Evolutionary conservation across 2,113 vertebrate species (phyloP).

Genomic region (Proteles cristata): DNA sequence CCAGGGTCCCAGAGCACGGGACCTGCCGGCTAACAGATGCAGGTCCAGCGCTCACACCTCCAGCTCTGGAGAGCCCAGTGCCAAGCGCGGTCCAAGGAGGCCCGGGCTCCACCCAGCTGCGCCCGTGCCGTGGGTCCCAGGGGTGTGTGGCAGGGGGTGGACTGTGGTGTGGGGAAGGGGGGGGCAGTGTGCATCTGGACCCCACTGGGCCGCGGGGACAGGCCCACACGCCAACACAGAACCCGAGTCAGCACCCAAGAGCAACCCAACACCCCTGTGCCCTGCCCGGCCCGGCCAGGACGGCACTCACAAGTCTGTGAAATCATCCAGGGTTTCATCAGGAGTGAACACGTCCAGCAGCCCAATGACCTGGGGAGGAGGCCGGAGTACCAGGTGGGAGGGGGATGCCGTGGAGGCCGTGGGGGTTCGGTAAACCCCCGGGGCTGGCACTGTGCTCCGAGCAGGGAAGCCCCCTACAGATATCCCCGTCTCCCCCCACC

Average conservation of each 20-base stretch:
- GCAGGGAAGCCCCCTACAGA: neutral
- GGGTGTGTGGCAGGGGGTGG: too few species aligned
- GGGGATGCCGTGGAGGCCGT: rapidly evolving
- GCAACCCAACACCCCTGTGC: neutral
- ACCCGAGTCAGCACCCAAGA: neutral
- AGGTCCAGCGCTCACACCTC: neutral
- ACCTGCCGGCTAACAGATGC: neutral
- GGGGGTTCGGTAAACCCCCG: rapidly evolving
- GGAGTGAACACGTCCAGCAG: constrained; percentile 97
- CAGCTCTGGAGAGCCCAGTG: neutral
- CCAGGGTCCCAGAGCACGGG: neutral
- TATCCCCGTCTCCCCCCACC: neutral
- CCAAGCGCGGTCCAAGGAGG: neutral
- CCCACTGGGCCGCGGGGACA: neutral
- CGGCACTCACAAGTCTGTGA: constrained; percentile 96
- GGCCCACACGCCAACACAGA: too few species aligned
- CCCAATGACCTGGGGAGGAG: constrained; percentile 93
- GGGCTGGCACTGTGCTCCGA: neutral
- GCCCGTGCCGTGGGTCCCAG: neutral
- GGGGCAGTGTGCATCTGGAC: neutral
- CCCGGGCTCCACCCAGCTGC: rapidly evolving
- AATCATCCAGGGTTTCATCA: constrained; percentile 93
- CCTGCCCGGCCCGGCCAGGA: neutral
- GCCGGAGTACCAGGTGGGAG: neutral
- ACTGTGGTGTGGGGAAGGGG: neutral